Base-by-base conservation (phyloP, 2,113 vertebrate species). In the Rana temporaria region DNA sequence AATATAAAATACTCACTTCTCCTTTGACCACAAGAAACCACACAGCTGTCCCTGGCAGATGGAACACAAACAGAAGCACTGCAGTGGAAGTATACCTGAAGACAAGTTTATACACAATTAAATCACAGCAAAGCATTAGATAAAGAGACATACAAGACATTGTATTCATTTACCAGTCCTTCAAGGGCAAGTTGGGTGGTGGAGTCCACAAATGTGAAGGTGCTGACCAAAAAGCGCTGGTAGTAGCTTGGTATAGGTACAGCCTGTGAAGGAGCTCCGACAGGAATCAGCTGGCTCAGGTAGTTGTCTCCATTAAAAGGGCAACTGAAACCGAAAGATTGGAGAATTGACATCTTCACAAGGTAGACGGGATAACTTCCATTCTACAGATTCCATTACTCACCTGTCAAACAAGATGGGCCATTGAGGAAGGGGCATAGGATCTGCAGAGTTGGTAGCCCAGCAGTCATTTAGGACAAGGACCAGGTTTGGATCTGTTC, bases 401-500 rank as follows among this genome's bases (percentile, higher is more conserved):
- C 83, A 92, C 91, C 90, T 89, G 30, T 88, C 55, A n/a, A 89
- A 87, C 60, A 95, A 80, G n/a, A 95, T 18, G 17, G 90, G 89
- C 94, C 94, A 95, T 85, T 93, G 91, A 4, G 56, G 85, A 52
- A 69, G 24, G 24, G 90, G 76, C 18, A 87, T 75, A 1, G 90
- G 86, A 67, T 87, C 81, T 16, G 67, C 4, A 6, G 73, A 86
- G 4, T 88, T 88, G 0, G 94, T 94, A 14, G 93, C 92, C 93
- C 93, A 95, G 82, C 93, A 96, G 77, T 93, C 85, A 0, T 90
- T 86, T 6, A 94, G 65, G 8, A 86, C 81, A 12, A 96, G 87
- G 57, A 79, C 79, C 4, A 96, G 76, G 5, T 86, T 55, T 42
- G 91, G 84, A 67, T 95, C 91, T 5, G 90, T 88, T 57, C 86